phyloP scores from a whole-genome alignment of 2,797 vertebrate genomes.

The Malurus splendens region DNA sequence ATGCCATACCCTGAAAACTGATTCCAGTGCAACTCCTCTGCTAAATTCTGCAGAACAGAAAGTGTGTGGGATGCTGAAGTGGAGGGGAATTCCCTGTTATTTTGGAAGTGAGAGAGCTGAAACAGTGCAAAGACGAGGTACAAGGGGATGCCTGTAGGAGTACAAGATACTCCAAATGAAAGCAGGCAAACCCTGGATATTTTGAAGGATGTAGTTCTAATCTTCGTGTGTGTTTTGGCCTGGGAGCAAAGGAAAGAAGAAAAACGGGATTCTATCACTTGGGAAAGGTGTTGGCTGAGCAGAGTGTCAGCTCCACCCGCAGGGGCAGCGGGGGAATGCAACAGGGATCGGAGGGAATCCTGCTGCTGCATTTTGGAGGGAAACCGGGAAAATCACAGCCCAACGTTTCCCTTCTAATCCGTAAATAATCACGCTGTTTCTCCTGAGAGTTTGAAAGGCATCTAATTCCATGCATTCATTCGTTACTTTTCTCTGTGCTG shows the following conservation, averaged over 20 bases:
- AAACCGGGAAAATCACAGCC: rapidly evolving
- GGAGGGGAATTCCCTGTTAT: not conserved
- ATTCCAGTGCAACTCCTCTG: not conserved
- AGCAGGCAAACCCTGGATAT: not conserved
- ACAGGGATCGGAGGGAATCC: not conserved
- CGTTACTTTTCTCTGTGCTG: not conserved
- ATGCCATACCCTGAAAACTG: not conserved
- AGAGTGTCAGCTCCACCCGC: not conserved
- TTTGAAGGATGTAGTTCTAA: not conserved
- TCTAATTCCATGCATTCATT: not conserved
- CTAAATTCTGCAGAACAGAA: not conserved
- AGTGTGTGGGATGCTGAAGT: not conserved
- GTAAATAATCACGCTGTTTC: rapidly evolving
- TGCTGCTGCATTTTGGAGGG: rapidly evolving
- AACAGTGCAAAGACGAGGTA: not conserved
- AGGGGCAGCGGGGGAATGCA: not conserved
- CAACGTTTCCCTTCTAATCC: rapidly evolving
- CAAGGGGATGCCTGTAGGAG: not conserved
- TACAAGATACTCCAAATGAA: not conserved
- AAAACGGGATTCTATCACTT: rapidly evolving
- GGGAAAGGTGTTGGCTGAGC: not conserved
- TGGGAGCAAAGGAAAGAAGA: not conserved
- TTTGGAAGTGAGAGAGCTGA: not conserved
- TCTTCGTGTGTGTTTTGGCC: rapidly evolving
- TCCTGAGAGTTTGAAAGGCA: not conserved